Base-by-base conservation (phyloP, 2,113 vertebrate species). In the Loxodonta africana region DNA sequence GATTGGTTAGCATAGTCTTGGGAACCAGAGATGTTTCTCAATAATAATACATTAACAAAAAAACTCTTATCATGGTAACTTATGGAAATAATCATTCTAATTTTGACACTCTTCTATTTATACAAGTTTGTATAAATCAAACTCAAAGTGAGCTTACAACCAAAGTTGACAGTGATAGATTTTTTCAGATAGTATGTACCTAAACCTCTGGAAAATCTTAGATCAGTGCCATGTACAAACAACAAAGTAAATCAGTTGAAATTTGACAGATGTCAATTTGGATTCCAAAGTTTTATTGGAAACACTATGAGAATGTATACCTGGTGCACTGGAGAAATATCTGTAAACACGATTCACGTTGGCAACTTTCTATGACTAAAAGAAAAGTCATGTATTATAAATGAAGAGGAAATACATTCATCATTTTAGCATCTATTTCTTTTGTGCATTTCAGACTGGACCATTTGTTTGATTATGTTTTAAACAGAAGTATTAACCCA, bases 151-250 rank as follows among this genome's bases (percentile, higher is more conserved):
- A 73, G 25, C 7, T 91, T 30, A 84, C 65, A 95, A 60, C 7
- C 48, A 83, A 82, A 60, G 18, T 81, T n/a, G 48, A 26, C 28
- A 63, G 44, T 48, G 10, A 63, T 83, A 14, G 80, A 28, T 80
- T 65, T 4, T 90, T 95, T 90, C 78, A 90, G 82, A 65, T 69
- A 88, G 23, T 44, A 69, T 82, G 57, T n/a, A 85, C 6, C 82
- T 82, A 26, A 83, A 48, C 37, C 78, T 96, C 62, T 67, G 57
- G 60, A 74, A 96, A 90, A 73, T 86, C 81, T 69, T 60, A 57
- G 30, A 33, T 76, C 77, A 90, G 9, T 37, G 28, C 10, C 28
- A 11, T 62, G 60, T 71, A 26, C 48, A 88, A 82, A 62, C 73
- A 93, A 73, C 51, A 83, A 95, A 83, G 3, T n/a, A 57, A 63